These are phyloP conservation scores for Onchidella celtica DNA, from an alignment of 2,888 invertebrate genomes.

Conservation along the genomic window DNA sequence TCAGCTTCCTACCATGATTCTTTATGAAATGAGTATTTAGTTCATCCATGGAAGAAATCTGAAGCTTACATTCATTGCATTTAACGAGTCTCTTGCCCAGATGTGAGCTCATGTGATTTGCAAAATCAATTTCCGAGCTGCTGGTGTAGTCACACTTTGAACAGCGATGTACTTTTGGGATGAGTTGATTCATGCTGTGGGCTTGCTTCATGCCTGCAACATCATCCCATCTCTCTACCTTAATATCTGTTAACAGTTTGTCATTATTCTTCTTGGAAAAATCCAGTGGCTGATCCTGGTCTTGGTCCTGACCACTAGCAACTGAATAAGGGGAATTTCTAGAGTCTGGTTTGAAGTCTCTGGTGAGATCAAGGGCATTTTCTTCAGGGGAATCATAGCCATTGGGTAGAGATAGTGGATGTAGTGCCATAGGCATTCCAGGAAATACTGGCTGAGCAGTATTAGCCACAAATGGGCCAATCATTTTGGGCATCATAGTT, in stretches of 20 bases:
- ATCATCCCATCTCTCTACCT: conserved; percentile 48
- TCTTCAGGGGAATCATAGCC: conserved; percentile 45
- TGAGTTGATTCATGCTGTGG: conserved; percentile 24
- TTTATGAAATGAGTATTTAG: conserved; percentile 77
- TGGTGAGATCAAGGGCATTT: conserved; percentile 39
- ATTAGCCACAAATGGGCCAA: conserved; percentile 73
- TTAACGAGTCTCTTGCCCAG: conserved; percentile 71
- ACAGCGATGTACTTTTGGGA: conserved; percentile 60
- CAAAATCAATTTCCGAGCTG: conserved; percentile 70
- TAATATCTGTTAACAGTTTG: neutral
- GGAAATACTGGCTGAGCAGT: conserved; percentile 57
- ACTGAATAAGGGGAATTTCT: neutral
- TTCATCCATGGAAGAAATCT: conserved; percentile 73
- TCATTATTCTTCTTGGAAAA: conserved; percentile 60
- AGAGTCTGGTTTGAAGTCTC: conserved; percentile 17
- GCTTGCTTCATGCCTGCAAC: conserved; percentile 30
- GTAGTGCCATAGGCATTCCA: conserved; percentile 31
- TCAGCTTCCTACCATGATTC: conserved; percentile 70
- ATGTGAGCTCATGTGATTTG: conserved; percentile 73
- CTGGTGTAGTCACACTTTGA: conserved; percentile 72
- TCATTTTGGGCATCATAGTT: conserved; percentile 58
- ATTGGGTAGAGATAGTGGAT: conserved; percentile 23
- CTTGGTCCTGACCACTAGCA: neutral
- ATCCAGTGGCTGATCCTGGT: conserved; percentile 59
- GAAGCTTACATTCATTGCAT: conserved; percentile 76